Conservation (phyloP, 2,113 vertebrate genomes). For the Elanoides forficatus region DNA sequence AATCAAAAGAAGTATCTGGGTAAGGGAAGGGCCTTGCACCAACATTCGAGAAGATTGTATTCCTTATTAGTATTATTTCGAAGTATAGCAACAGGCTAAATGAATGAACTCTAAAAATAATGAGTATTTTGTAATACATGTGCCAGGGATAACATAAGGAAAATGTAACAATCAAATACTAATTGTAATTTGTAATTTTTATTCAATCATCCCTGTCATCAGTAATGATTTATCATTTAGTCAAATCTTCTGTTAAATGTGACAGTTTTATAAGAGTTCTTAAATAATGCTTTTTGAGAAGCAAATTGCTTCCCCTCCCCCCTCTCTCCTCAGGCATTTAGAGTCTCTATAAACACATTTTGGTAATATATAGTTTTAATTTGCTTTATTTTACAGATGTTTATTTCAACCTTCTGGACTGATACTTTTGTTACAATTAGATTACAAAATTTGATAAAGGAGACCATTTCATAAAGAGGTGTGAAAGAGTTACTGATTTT, state of each 20-base stretch:
- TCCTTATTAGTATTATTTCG: neutral
- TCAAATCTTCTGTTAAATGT: neutral
- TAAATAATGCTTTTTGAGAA: neutral
- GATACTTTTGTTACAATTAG: neutral
- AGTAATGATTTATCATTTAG: neutral
- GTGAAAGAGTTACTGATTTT: neutral
- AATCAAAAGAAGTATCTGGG: neutral
- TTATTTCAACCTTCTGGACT: neutral
- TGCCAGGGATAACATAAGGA: neutral
- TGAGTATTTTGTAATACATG: neutral
- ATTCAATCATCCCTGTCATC: neutral
- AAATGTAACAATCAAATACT: neutral
- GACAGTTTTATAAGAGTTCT: neutral
- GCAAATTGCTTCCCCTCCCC: neutral
- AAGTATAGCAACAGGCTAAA: neutral
- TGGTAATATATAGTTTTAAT: neutral
- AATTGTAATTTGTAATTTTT: neutral
- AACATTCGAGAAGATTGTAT: neutral
- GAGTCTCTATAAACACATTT: neutral
- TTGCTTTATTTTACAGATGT: neutral
- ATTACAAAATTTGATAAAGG: neutral
- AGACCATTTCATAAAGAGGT: neutral
- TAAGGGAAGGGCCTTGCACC: neutral
- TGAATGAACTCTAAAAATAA: neutral
- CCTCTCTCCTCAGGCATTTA: neutral